phyloP scores from a whole-genome alignment of 1,140 invertebrate species.

The Vanessa atalanta region DNA sequence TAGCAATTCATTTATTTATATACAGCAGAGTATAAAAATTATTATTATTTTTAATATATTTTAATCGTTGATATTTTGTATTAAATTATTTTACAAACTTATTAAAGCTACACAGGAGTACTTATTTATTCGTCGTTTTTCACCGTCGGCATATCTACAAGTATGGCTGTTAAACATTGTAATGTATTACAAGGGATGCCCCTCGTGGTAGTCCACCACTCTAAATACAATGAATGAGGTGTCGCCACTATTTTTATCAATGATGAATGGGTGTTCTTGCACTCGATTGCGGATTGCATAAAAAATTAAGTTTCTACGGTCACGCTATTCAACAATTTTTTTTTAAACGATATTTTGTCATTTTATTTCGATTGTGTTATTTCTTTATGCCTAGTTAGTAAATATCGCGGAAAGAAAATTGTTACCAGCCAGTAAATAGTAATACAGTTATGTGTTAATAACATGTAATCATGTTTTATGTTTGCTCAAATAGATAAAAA shows the following conservation, averaged over 20 bases:
- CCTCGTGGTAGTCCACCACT: conserved; percentile 3
- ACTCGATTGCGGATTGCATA: conserved; percentile 37
- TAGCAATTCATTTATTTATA: no score
- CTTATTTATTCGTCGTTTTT: not conserved
- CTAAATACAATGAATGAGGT: conserved; percentile 52
- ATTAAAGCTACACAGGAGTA: no score
- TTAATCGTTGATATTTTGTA: no score
- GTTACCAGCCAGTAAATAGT: not conserved
- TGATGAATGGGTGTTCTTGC: conserved; percentile 53
- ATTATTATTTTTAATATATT: no score
- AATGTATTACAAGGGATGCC: conserved; percentile 26
- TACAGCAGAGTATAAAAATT: no score
- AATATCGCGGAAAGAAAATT: not conserved
- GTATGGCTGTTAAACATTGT: not conserved
- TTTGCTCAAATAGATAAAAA: no score
- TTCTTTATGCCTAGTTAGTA: not conserved
- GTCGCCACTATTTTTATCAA: conserved; percentile 65
- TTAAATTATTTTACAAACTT: no score
- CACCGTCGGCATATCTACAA: conserved; percentile 1
- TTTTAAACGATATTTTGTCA: conserved; percentile 18
- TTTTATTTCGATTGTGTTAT: not conserved
- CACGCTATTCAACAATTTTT: conserved; percentile 24
- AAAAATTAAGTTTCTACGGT: conserved; percentile 21
- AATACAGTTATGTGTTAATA: no score
- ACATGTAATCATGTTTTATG: no score